Base-by-base conservation (phyloP, 2,888 invertebrate genomes). In the Philaethria dido region DNA sequence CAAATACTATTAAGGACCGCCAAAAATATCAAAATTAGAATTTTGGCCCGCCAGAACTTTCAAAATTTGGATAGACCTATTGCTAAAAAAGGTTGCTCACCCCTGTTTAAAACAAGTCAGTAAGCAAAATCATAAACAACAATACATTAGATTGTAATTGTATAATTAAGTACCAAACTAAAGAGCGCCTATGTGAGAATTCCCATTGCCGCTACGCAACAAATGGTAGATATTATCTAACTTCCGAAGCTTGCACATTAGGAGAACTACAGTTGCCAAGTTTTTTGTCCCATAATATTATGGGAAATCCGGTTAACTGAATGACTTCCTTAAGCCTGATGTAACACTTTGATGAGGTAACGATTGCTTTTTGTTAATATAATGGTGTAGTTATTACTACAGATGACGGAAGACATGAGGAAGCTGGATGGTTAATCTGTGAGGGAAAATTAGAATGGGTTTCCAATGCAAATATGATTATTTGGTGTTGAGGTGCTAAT, bases 291-390 rank as follows among this genome's bases (percentile, higher is more conserved):
- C 57, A 42, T 65, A 54, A 29, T 52, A 25, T 60, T 66, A 69
- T 70, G 65, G 68, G 70, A 70, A 70, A 68, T 70, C 70, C 68
- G 70, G 68, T 63, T 65, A 42, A 55, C 44, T 47, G 42, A 50
- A 55, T 33, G 62, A 54, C 68, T 68, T 68, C 70, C 70, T 66
- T 63, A 62, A 55, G 36, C 45, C 48, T 69, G 59, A 66, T 66
- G 62, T 55, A 69, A 69, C 59, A 20, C 22, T 9, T 3, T 33
- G 47, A 59, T 44, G 42, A 47, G 62, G 59, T 66, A 62, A 62
- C 48, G 64, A 36, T 29, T 14, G 18, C 47, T 68, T 70, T 68
- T 66, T 68, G 60, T 68, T 42, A 33, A 47, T 47, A 61, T 63
- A 55, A 45, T 45, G 4, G 22, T 61, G 20, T 36, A 22, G 50